Evolutionary conservation across 1,140 invertebrate species (phyloP), one percentile per base, ranked within the genome.

Genomic region (Zaprionus lachaisei): DNA sequence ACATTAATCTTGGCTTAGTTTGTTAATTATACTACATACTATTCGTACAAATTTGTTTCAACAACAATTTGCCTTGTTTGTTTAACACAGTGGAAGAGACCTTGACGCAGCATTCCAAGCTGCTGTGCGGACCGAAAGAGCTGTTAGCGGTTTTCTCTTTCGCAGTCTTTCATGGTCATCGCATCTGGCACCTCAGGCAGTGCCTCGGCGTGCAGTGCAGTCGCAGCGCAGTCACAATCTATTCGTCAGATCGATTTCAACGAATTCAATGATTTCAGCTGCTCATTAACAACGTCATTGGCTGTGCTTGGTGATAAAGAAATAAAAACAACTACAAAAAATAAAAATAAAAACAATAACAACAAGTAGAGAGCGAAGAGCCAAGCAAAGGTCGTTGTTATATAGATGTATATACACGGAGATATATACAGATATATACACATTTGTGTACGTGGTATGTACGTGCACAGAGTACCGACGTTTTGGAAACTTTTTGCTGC

Each of bases 241-340:
- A 12, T 28, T 41, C 65, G 41, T 14, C 55, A 26, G 75, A 85
- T 84, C 67, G 78, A 85, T 85, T 85, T 81, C 71, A 75, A 56
- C 58, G 66, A 85, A 79, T 85, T n/a, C n/a, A n/a, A n/a, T n/a
- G n/a, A n/a, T n/a, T n/a, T n/a, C 79, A 85, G 68, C 55, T 84
- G 73, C 81, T 81, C 70, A 79, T 76, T 81, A 81, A 61, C 51
- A 64, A 67, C 75, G 71, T 80, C 74, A 84, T 83, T 84, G 61
- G 77, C n/a, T 67, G 31, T 57, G 56, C 44, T 66, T 73, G 44
- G 49, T 54, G 49, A 41, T 37, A 37, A 65, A 60, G 24, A 49
- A 38, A 55, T 34, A 49, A 31, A 47, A 60, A 44, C 17, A 51
- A 64, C 20, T 57, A 47, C 44, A 58, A 49, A 51, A 76, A 63